Conservation (phyloP, 2,797 vertebrate species). For the Pantherophis vulpinus region DNA sequence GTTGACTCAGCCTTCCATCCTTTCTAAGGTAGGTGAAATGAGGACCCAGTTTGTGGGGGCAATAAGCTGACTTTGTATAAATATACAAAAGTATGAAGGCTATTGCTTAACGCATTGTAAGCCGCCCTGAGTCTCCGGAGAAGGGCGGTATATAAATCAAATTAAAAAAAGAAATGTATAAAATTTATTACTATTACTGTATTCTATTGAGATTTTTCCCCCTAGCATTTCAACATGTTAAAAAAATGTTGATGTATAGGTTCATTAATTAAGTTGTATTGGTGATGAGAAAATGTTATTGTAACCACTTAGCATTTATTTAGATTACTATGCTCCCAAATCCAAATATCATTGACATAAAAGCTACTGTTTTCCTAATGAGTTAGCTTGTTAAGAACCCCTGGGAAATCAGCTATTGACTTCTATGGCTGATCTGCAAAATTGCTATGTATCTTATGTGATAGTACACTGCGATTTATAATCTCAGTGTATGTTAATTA, state of each 20-base stretch:
- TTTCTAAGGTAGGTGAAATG: too few relatives aligned
- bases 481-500: background rate
- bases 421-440: background rate
- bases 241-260: background rate
- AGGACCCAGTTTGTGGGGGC: too few relatives aligned
- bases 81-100: too few relatives aligned
- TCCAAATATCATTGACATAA: constrained; percentile 9
- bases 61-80: too few relatives aligned
- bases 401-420: background rate
- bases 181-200: background rate
- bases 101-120: too few relatives aligned
- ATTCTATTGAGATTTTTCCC: background rate
- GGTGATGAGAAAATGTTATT: background rate
- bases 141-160: too few relatives aligned
- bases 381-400: background rate
- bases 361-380: constrained; percentile 23
- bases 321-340: constrained; percentile 3
- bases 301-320: background rate
- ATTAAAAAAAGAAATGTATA: accelerated
- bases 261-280: constrained; percentile 16
- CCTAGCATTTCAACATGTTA: background rate
- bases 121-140: too few relatives aligned
- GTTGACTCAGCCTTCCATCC: too few relatives aligned
- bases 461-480: constrained; percentile 9
- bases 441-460: constrained; percentile 5